Conservation (phyloP, 2,797 vertebrate genomes). For the Chrysocyon brachyurus region DNA sequence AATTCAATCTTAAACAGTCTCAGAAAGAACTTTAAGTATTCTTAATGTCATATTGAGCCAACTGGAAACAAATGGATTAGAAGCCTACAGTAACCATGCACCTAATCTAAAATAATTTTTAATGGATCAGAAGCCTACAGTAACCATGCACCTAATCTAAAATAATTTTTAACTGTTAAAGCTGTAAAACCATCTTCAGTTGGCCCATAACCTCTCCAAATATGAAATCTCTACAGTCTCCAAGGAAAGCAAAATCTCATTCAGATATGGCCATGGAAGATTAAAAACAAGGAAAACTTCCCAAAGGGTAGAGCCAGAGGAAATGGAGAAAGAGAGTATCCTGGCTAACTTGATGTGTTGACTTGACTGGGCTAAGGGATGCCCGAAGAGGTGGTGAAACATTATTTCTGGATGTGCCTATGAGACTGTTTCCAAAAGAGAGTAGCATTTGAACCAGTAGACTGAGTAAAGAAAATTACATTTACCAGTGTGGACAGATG, state of each 20-base stretch:
- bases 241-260: background rate
- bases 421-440: background rate
- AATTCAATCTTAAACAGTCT: background rate
- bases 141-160: background rate
- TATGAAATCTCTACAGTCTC: background rate
- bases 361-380: background rate
- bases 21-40: background rate
- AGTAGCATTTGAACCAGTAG: background rate
- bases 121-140: background rate
- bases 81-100: background rate
- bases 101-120: background rate
- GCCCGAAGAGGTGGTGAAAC: background rate
- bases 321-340: background rate
- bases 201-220: background rate
- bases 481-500: background rate
- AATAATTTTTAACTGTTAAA: conserved; percentile 7
- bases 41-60: background rate
- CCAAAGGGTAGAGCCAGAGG: background rate
- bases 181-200: background rate
- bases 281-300: background rate
- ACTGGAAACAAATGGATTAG: conserved; percentile 10
- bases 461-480: background rate
- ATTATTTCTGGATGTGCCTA: background rate
- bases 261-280: background rate
- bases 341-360: background rate